Evolutionary conservation across 2,113 vertebrate species (phyloP).

Genomic region (Hyperopisus bebe): DNA sequence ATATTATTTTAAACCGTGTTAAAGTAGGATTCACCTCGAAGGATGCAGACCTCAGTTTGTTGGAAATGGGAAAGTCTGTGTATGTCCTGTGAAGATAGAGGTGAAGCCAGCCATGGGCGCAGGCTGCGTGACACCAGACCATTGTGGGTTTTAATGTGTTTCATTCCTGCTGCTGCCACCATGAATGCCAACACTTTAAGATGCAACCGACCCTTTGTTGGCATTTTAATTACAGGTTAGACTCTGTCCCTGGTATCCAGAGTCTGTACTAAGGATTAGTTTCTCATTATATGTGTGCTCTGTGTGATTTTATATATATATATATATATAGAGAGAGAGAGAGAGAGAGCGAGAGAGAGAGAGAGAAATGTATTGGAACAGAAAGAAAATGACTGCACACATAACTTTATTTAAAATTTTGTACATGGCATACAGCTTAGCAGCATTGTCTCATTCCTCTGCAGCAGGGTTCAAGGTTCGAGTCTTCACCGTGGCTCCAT

Average conservation of each 20-base stretch:
- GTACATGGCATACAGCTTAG: neutral
- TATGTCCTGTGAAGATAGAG: conserved; percentile 1
- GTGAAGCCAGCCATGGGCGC: neutral
- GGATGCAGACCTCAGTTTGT: neutral
- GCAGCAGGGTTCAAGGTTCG: neutral
- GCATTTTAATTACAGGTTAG: neutral
- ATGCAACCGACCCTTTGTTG: neutral
- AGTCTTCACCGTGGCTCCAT: neutral
- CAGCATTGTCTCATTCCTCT: neutral
- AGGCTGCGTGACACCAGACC: too few relatives aligned
- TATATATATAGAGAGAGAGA: neutral
- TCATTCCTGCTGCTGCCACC: neutral
- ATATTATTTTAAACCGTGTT: neutral
- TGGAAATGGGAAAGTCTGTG: neutral
- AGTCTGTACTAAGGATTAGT: neutral
- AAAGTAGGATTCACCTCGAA: neutral
- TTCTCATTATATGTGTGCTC: neutral
- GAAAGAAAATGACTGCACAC: neutral
- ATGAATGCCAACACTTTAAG: neutral
- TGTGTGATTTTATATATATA: neutral
- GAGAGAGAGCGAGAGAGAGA: neutral
- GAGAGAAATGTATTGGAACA: neutral
- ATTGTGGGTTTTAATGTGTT: neutral
- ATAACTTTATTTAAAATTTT: neutral
- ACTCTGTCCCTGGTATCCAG: neutral